Evolutionary conservation across 1,140 invertebrate genomes (phyloP), one percentile per base, ranked within the genome.

Genomic region (Matsumurasca onukii): DNA sequence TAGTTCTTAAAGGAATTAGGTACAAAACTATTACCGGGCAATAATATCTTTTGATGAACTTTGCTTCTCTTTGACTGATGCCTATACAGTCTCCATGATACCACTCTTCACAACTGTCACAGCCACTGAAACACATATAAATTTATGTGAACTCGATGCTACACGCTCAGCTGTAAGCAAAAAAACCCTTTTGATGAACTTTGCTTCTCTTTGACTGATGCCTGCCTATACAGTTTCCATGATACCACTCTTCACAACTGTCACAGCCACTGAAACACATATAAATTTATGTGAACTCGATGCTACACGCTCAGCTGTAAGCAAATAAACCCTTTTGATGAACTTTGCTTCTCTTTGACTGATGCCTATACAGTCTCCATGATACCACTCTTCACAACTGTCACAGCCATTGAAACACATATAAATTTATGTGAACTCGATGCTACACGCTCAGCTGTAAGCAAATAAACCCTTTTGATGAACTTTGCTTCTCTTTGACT

Each of bases 61-160:
- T 95, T 0, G 97, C 92, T 78, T 98, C 92, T 73, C 91, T n/a
- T n/a, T 97, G 91, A 12, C 93, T 96, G 68, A 98, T 94, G 73
- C 92, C 93, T 75, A 99, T 97, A 79, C 97, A 98, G 76, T 98
- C 94, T 12, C 96, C 96, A 80, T 99, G 97, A 77, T 97, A 99
- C 97, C 97, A 99, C 82, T 98, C 95, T 80, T 98, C 94, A 81
- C 97, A 99, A 31, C 92, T 86, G 81, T 98, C 97, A 83, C 97
- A 98, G 51, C 92, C 94, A 80, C 92, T 91, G 71, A 13, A 80
- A 77, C 3, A 34, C 15, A 64, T 9, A 57, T 57, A 17, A 39
- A 39, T 39, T n/a, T n/a, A n/a, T n/a, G n/a, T n/a, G n/a, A n/a
- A n/a, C n/a, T n/a, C n/a, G n/a, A n/a, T n/a, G n/a, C n/a, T n/a